Evolutionary conservation across 2,797 vertebrate species (phyloP).

Genomic region (Chelon labrosus): DNA sequence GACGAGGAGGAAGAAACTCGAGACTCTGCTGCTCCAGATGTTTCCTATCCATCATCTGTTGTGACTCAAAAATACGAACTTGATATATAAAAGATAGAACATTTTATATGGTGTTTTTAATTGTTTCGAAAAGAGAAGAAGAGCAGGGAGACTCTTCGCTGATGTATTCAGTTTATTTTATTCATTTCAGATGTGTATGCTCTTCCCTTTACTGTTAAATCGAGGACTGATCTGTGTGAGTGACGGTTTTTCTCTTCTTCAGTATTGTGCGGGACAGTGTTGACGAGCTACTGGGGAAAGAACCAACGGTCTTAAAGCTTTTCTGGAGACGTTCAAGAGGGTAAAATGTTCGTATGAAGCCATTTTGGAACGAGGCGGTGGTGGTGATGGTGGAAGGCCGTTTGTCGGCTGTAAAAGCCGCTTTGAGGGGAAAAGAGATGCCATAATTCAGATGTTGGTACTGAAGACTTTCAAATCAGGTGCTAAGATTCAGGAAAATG

Average conservation of each 20-base stretch:
- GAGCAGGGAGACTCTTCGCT: slow-evolving; percentile 15
- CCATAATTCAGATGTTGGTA: neutral
- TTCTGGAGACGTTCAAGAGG: neutral
- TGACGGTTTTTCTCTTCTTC: slow-evolving; percentile 1
- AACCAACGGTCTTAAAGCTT: slow-evolving; percentile 48
- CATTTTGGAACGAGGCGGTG: neutral
- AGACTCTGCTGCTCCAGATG: slow-evolving; percentile 16
- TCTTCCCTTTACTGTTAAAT: slow-evolving; percentile 45
- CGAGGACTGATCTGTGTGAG: slow-evolving; percentile 24
- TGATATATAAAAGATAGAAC: slow-evolving; percentile 31
- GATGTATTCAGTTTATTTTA: slow-evolving; percentile 17
- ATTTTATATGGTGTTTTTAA: slow-evolving; percentile 77
- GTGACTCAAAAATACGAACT: slow-evolving; percentile 51
- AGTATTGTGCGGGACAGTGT: neutral
- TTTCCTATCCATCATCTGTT: slow-evolving; percentile 31
- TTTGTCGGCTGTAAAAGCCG: slow-evolving; percentile 10
- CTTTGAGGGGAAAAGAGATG: neutral
- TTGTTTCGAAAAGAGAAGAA: slow-evolving; percentile 43
- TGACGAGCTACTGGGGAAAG: slow-evolving; percentile 31
- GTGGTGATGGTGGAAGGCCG: neutral
- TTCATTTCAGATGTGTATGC: slow-evolving; percentile 27
- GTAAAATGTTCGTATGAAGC: neutral
- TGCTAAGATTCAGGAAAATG: slow-evolving; percentile 59
- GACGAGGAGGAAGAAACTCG: slow-evolving; percentile 12
- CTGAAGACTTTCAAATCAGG: slow-evolving; percentile 35